Conservation (phyloP, 2,888 invertebrate genomes). For the Crossocerus cetratus region DNA sequence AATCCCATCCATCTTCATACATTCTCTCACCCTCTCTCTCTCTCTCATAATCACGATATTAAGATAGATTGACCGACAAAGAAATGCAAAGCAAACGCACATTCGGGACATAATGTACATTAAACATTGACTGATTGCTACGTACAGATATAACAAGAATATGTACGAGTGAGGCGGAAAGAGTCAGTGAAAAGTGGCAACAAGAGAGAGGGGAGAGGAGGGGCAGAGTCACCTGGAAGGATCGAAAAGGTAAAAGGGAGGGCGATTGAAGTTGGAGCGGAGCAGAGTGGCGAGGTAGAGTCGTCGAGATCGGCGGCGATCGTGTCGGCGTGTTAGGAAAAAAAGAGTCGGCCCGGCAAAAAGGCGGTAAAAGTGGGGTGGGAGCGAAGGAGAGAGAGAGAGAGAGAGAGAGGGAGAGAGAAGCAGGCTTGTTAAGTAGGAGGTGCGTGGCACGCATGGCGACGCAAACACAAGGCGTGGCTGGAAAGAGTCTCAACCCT, state of each 20-base stretch:
- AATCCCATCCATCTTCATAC: too few species aligned
- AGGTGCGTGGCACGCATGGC: conserved; percentile 74
- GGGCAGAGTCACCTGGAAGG: neutral
- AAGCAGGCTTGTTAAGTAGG: conserved; percentile 69
- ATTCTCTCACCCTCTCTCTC: too few species aligned
- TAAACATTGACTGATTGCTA: too few species aligned
- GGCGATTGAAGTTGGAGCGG: neutral
- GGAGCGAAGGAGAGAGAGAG: conserved; percentile 6
- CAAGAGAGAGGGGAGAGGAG: too few species aligned
- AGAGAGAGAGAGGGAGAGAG: conserved; percentile 25
- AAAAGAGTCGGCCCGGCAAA: conserved; percentile 14
- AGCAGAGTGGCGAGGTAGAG: neutral
- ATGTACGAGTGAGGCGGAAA: too few species aligned
- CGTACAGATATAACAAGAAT: too few species aligned
- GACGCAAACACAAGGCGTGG: conserved; percentile 74
- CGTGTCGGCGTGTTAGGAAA: neutral
- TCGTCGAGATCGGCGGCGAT: neutral
- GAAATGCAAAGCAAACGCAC: too few species aligned
- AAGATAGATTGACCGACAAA: too few species aligned
- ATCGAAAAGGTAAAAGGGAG: neutral
- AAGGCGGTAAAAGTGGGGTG: neutral
- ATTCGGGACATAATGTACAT: too few species aligned
- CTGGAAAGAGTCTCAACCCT: conserved; percentile 64
- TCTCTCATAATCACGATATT: too few species aligned
- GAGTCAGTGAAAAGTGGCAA: too few species aligned